Conservation (phyloP, 2,888 invertebrate genomes). For the Nemurella pictetii region DNA sequence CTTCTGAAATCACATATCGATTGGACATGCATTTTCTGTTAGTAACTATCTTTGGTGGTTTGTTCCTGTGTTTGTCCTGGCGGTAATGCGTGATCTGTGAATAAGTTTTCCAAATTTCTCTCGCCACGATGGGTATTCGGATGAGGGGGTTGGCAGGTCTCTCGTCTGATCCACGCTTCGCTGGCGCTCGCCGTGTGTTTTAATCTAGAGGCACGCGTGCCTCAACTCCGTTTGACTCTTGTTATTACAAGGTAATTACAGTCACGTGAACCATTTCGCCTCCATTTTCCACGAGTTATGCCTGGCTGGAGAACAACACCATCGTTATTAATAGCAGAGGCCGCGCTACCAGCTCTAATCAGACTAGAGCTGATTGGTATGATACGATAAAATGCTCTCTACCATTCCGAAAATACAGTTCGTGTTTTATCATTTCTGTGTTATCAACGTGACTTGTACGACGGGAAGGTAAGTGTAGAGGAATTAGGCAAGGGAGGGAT, state of each 20-base stretch:
- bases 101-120: neutral
- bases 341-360: neutral
- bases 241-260: conserved; percentile 22
- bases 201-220: conserved; percentile 16
- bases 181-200: neutral
- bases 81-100: neutral
- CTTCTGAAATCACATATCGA: too few species aligned
- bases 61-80: too few species aligned
- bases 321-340: neutral
- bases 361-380: neutral
- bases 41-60: too few species aligned
- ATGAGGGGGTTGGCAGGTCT: neutral
- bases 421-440: neutral
- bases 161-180: conserved; percentile 20
- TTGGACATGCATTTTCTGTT: too few species aligned
- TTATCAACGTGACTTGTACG: neutral
- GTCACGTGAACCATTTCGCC: neutral
- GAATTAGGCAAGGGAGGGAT: neutral
- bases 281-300: conserved; percentile 8
- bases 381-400: neutral
- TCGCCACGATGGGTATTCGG: neutral
- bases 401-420: neutral
- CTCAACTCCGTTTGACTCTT: neutral
- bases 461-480: neutral
- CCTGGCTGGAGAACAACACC: neutral